Base-by-base conservation (phyloP, 2,797 vertebrate genomes). In the Iguana delicatissima region DNA sequence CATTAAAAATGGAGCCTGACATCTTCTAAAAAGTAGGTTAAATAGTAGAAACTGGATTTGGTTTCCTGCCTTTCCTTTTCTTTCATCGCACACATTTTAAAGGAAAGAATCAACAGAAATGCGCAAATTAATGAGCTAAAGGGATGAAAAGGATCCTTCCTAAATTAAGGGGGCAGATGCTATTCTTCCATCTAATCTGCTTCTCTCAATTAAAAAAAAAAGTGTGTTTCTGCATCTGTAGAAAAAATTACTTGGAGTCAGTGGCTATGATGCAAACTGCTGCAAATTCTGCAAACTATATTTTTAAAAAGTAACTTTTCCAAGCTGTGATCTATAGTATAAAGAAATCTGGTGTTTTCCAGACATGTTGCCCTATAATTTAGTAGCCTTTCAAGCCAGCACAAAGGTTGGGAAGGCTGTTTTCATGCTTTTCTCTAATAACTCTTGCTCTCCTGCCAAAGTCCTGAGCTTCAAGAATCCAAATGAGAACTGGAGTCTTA, bases 71-170 rank as follows among this genome's bases (percentile, higher is more conserved):
- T 89, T 88, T 90, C 57, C 13, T 88, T 77, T 50, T 50, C 84
- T 86, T 89, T 93, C 74, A 93, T 29, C 80, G 92, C 59, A 59
- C 84, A 72, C 24, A 86, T 86, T 52, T 88, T 80, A 80, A 89
- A 59, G 92, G 64, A 91, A 35, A 6, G 74, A 62, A 64, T 55
- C 26, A 92, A 86, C 12, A 3, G 67, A 84, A 82, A 50, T n/a
- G 55, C 13, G 69, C 57, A 90, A 38, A 59, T 74, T 82, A 87
- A 12, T 26, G 1, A 0, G 6, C 42, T 50, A 57, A 42, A 4
- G 73, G 79, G 4, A 59, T 82, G 0, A 42, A 42, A 16, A 4
- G 74, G 72, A 1, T 74, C 18, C 1, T 0, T n/a, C 4, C 13
- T 55, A 57, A 83, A 83, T 67, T 52, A 82, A 76, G 81, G 80